Conservation (phyloP, 2,113 vertebrate species). For the Chloroceryle aenea region DNA sequence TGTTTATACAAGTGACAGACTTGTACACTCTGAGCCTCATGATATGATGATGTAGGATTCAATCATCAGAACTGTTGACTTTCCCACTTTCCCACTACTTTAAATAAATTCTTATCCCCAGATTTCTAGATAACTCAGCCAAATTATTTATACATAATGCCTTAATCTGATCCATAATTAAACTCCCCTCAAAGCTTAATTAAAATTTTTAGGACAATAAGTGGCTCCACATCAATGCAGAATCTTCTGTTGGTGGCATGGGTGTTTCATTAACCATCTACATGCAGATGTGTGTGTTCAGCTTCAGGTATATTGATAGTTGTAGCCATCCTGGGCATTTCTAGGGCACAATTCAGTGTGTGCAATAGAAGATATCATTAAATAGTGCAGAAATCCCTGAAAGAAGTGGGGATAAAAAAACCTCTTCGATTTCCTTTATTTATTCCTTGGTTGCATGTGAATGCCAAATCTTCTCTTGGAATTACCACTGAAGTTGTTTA, state of each 20-base stretch:
- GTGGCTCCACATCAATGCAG: neutral
- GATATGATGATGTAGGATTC: neutral
- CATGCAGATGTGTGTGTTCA: neutral
- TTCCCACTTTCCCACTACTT: neutral
- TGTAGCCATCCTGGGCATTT: neutral
- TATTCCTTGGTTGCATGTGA: neutral
- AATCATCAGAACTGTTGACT: neutral
- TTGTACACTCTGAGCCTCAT: neutral
- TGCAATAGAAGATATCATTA: neutral
- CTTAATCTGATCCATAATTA: neutral
- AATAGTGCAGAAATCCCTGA: neutral
- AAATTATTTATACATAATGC: neutral
- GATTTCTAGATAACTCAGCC: neutral
- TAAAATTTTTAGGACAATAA: neutral
- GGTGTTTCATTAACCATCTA: neutral
- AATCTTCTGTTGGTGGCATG: neutral
- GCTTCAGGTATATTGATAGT: neutral
- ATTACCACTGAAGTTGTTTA: neutral
- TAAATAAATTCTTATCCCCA: neutral
- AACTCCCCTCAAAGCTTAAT: neutral
- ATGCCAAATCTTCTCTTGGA: neutral
- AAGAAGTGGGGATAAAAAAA: neutral
- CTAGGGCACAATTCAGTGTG: neutral
- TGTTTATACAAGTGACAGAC: neutral
- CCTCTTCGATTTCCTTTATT: neutral